phyloP scores from a whole-genome alignment of 2,888 invertebrate genomes.

The Standfussiana lucernea region DNA sequence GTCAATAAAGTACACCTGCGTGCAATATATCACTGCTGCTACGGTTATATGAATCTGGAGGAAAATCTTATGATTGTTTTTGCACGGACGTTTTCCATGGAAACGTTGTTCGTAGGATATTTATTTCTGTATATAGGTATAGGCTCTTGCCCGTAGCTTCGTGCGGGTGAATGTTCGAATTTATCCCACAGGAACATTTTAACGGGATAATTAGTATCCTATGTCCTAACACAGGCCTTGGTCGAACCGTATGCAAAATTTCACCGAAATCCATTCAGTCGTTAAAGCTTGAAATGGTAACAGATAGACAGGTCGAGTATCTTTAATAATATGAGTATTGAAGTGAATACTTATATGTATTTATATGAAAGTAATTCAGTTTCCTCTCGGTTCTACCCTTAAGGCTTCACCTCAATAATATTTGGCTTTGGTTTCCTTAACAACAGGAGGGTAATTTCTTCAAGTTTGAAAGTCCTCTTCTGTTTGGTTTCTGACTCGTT shows the following conservation, averaged over 20 bases:
- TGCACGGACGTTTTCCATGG: slow-evolving; percentile 15
- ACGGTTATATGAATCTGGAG: slow-evolving; percentile 26
- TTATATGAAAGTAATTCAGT: slow-evolving; percentile 5
- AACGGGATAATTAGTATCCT: not conserved
- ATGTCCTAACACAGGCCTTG: not conserved
- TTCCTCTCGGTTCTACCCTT: not conserved
- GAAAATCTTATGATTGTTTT: slow-evolving; percentile 62
- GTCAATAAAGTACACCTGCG: slow-evolving; percentile 68
- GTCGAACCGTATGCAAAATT: not conserved
- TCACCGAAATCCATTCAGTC: not conserved
- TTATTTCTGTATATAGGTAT: not conserved
- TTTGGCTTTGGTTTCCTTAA: not conserved
- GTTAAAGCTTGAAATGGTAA: not conserved
- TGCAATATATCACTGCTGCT: slow-evolving; percentile 59
- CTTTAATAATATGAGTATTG: not conserved
- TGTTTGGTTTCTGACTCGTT: slow-evolving; percentile 1
- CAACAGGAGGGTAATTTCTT: slow-evolving; percentile 5
- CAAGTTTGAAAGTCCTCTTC: not conserved
- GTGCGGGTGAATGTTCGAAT: not conserved
- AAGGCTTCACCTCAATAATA: slow-evolving; percentile 24
- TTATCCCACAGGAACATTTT: not conserved
- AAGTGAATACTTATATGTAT: not conserved
- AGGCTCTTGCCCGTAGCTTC: too few relatives aligned
- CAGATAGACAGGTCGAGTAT: not conserved
- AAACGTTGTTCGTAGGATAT: slow-evolving; percentile 39